Evolutionary conservation across 1,140 invertebrate genomes (phyloP).

Genomic region (Octopus sinensis): DNA sequence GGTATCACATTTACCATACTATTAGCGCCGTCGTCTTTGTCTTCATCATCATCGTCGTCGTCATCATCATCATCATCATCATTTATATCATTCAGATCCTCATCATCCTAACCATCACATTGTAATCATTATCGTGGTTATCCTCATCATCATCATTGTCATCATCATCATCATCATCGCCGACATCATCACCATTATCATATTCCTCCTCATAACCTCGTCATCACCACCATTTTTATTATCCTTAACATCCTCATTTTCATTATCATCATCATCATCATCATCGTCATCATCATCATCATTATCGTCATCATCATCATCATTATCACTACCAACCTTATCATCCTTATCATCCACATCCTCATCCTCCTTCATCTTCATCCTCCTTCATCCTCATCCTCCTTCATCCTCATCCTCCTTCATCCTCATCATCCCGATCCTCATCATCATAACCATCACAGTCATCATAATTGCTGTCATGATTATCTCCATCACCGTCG

Average conservation of each 20-base stretch:
- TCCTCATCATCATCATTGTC: no score
- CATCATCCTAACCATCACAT: no score
- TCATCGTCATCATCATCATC: constrained; percentile 23
- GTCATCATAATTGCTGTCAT: constrained; percentile 21
- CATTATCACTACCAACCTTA: background rate
- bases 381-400: constrained; percentile 15
- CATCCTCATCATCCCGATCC: background rate
- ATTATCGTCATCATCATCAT: constrained; percentile 21
- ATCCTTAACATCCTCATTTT: background rate
- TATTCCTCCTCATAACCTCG: no score
- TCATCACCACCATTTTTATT: background rate
- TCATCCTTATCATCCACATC: constrained; percentile 23
- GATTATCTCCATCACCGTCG: constrained; percentile 20
- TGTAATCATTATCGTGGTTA: no score
- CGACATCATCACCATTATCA: no score
- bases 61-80: constrained; percentile 23
- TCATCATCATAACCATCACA: no score
- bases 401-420: background rate
- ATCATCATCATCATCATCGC: no score
- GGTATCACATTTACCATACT: no score
- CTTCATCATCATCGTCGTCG: background rate
- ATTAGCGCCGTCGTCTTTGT: background rate
- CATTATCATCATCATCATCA: constrained; percentile 22
- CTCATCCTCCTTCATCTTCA: constrained; percentile 19
- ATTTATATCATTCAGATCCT: background rate